Evolutionary conservation across 2,888 invertebrate species (phyloP), one percentile per base, ranked within the genome.

Genomic region (Rhorus exstirpatorius): DNA sequence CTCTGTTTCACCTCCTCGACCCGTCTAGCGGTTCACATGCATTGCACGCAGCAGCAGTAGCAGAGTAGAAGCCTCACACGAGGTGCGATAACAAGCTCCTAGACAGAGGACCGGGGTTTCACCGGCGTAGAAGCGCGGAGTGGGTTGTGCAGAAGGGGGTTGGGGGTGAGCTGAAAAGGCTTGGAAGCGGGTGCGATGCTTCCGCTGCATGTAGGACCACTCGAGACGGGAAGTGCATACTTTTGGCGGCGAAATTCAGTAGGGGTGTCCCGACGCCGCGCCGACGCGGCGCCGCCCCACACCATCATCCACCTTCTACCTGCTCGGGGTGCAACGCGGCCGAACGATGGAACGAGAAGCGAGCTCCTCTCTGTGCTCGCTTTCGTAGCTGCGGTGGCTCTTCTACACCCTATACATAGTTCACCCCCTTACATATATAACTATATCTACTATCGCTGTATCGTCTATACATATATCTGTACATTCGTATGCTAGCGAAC

Each of bases 61-160:
- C 76, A 78, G 80, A 41, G 58, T 17, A 44, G 77, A 78, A 78
- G 80, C 84, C 85, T 86, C 83, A 81, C 85, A 77, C 78, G 79
- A 89, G 88, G 88, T 88, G 89, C 87, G 88, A 90, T 91, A 91
- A 91, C 90, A 90, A 90, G 90, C 88, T 88, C 84, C 88, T 86
- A 88, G 89, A 87, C 87, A 86, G 86, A 85, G 77, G 53, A 79
- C n/a, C n/a, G 71, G 80, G 53, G 67, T 74, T 83, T 61, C 58
- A 60, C 44, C 26, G 58, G 24, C 21, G 49, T 49, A 53, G 46
- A 14, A 44, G 35, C 6, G 21, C 17, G 49, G 49, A 17, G 41
- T 21, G 12, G 55, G 60, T 31, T 46, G 38, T 55, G 65, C 31
- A 51, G 41, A 0, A 6, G 2, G 14, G 41, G 49, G 26, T 2